phyloP scores from a whole-genome alignment of 2,888 invertebrate genomes.

The Julus scanicus region DNA sequence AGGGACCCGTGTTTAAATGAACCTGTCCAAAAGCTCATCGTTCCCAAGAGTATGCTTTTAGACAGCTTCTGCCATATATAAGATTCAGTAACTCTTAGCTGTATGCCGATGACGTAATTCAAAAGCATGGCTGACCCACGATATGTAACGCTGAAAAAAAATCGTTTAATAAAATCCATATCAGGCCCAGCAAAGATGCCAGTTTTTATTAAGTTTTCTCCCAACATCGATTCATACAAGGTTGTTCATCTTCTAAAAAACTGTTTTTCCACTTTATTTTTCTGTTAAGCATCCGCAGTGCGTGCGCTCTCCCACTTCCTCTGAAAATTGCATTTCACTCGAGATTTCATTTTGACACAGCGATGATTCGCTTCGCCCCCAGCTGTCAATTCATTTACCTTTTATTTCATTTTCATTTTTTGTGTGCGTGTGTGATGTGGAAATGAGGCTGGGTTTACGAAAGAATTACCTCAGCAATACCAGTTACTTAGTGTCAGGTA shows the following conservation, averaged over 20 bases:
- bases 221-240: not conserved
- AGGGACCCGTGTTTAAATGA: too few relatives aligned
- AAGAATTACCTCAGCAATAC: not conserved
- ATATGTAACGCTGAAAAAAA: not conserved
- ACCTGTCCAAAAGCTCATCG: too few relatives aligned
- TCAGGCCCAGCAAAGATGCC: not conserved
- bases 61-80: too few relatives aligned
- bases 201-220: not conserved
- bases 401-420: constrained; percentile 19
- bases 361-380: constrained; percentile 38
- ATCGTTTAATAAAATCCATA: not conserved
- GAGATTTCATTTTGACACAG: constrained; percentile 45
- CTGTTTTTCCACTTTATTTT: constrained; percentile 19
- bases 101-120: not conserved
- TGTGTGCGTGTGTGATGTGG: not conserved
- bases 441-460: constrained; percentile 4
- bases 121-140: not conserved
- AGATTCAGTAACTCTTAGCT: not conserved
- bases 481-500: constrained; percentile 3
- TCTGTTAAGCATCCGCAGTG: not conserved
- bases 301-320: constrained; percentile 23
- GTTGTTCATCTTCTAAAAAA: not conserved
- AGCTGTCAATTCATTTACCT: constrained; percentile 41
- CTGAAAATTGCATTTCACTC: constrained; percentile 30
- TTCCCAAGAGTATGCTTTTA: too few relatives aligned